Base-by-base conservation (phyloP, 2,888 invertebrate genomes). In the Xestia ashworthii region DNA sequence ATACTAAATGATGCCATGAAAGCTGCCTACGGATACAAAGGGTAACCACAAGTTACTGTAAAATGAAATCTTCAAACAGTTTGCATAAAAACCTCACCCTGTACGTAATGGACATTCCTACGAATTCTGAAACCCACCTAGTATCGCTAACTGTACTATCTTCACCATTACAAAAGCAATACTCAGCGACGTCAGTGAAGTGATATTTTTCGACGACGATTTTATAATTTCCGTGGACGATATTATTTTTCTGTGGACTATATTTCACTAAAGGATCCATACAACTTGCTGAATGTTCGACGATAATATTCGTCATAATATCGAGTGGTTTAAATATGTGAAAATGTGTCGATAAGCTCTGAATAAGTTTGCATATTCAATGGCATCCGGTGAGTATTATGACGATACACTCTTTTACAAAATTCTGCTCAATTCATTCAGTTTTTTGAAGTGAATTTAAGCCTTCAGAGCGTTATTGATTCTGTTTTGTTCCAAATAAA, bases 381-480 rank as follows among this genome's bases (percentile, higher is more conserved):
- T 95, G 95, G 94, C 91, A 90, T 85, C 90, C 80, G 93, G 94
- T 94, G 65, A 90, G 93, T 90, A 60, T 32, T 41, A 62, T n/a
- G 25, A 85, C 48, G 50, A 72, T 65, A 50, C 25, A 19, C 38
- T 53, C 22, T 70, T 75, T 76, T 38, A 73, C 65, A 78, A 71
- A 73, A 76, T 53, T 69, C 16, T 60, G n/a, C 53, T 55, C 58
- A 67, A 55, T 76, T 71, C 48, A 46, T 65, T 72, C 12, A 5
- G 22, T 22, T 62, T 76, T 84, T 74, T 76, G 41, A 48, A 9
- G 22, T 62, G 22, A 19, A 38, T 75, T 53, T 60, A 11, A 41
- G 12, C 38, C 50, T 1, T 0, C 64, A 55, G 9, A 11, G 9
- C 16, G 44, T 73, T 81, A 71, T 71, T 46, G 11, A 58, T 76